Percentiles rank a stretch among this genome's conserved stretches.
phyloP scores from a whole-genome alignment of 2,113 vertebrate genomes.

The Dunckerocampus dactyliophorus region DNA sequence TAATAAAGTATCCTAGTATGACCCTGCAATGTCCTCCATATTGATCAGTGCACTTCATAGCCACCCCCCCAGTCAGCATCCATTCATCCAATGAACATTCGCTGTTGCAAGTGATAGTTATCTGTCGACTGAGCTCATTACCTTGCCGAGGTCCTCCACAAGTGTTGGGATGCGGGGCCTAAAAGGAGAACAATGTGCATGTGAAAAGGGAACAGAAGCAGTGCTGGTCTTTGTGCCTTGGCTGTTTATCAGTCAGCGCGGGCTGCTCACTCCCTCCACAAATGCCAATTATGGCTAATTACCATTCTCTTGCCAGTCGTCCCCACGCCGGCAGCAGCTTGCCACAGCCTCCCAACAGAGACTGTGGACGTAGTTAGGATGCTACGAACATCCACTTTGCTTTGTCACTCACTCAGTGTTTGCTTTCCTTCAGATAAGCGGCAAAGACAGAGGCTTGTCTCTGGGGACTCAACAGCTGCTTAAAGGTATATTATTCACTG shows the following conservation, averaged over 20 bases:
- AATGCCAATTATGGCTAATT: neutral
- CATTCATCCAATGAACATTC: conserved; percentile 3
- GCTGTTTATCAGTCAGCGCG: too few species aligned
- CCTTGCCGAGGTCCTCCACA: neutral
- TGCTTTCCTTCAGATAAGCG: too few species aligned
- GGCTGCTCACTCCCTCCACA: neutral
- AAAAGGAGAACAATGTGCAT: neutral
- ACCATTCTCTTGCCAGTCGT: conserved; percentile 7
- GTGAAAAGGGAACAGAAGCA: neutral
- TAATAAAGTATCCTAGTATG: too few species aligned
- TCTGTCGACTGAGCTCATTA: neutral
- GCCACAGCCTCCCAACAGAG: too few species aligned
- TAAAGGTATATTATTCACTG: too few species aligned
- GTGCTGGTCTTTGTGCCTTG: too few species aligned
- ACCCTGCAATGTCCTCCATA: conserved; percentile 1
- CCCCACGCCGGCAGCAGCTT: neutral
- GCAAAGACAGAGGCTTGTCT: too few species aligned
- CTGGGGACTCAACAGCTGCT: too few species aligned
- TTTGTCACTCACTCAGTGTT: too few species aligned
- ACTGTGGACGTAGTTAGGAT: too few species aligned
- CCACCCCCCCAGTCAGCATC: neutral
- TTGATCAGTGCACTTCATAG: conserved; percentile 26
- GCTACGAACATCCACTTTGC: too few species aligned
- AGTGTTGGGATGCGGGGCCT: neutral
- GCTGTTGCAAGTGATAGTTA: neutral